These are phyloP conservation scores for Corythornis madagascariensis DNA, from an alignment of 2,113 vertebrate species.

Conservation along the genomic window DNA sequence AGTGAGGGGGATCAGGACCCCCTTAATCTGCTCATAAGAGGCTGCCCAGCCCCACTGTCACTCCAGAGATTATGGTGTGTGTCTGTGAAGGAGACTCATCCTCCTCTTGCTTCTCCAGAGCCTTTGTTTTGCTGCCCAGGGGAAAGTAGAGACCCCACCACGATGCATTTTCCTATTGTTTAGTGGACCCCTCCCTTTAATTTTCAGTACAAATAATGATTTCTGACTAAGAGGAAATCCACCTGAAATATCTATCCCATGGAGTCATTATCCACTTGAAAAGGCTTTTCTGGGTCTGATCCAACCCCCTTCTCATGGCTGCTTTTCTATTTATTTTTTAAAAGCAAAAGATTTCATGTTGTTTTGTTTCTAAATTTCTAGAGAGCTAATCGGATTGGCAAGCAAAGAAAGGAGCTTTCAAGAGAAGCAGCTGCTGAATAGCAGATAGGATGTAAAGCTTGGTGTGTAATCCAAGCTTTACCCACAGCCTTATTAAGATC, in stretches of 20 bases:
- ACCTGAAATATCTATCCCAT: rapidly evolving
- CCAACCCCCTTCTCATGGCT: neutral
- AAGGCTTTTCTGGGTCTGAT: neutral
- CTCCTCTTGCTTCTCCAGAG: neutral
- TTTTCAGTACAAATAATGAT: neutral
- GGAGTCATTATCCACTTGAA: neutral
- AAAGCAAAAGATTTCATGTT: neutral
- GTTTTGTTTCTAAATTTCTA: neutral
- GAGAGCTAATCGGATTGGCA: conserved; percentile 1
- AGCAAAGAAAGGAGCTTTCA: neutral
- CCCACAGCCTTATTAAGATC: conserved; percentile 16
- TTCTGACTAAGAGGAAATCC: neutral
- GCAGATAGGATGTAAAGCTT: neutral
- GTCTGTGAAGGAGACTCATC: rapidly evolving
- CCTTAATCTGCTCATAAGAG: neutral
- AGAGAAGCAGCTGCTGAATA: neutral
- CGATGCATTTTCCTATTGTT: neutral
- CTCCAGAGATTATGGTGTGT: neutral
- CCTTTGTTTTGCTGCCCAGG: neutral
- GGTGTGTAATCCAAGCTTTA: neutral
- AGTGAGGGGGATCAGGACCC: neutral
- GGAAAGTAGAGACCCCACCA: neutral
- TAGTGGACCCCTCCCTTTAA: neutral
- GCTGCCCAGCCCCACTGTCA: neutral
- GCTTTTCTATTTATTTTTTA: neutral